phyloP scores from a whole-genome alignment of 1,140 invertebrate genomes.

The Tetramorium alpestre region DNA sequence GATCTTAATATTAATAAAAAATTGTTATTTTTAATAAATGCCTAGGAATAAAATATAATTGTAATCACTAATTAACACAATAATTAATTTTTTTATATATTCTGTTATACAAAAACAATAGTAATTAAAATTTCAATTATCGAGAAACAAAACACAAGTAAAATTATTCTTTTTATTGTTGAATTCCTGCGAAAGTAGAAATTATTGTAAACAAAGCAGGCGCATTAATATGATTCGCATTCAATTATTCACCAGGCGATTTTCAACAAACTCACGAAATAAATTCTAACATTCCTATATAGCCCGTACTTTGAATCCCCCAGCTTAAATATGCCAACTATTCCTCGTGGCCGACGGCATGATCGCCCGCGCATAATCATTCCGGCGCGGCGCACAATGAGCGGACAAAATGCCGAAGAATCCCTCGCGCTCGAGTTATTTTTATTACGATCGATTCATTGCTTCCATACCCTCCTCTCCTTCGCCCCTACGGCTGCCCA shows the following conservation, averaged over 20 bases:
- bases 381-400: constrained; percentile 24
- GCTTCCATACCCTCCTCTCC: not conserved
- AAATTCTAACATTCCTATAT: not conserved
- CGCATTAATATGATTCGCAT: not conserved
- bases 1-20: not conserved
- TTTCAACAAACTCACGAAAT: not conserved
- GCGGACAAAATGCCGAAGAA: constrained; percentile 48
- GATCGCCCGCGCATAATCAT: constrained; percentile 42
- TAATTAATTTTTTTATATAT: not conserved
- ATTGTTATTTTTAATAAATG: not conserved
- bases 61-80: not conserved
- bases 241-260: not conserved
- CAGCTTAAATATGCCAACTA: constrained; percentile 30
- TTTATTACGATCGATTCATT: constrained; percentile 59
- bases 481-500: not conserved
- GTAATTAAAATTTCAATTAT: constrained; percentile 14
- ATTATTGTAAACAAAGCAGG: not conserved
- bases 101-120: not conserved
- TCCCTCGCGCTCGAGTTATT: constrained; percentile 56
- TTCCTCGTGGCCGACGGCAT: not conserved
- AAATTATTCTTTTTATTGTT: not conserved
- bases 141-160: not conserved
- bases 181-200: not conserved
- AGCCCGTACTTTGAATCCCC: not conserved
- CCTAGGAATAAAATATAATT: not conserved